Evolutionary conservation across 2,113 vertebrate species (phyloP).

Genomic region (Willisornis vidua): DNA sequence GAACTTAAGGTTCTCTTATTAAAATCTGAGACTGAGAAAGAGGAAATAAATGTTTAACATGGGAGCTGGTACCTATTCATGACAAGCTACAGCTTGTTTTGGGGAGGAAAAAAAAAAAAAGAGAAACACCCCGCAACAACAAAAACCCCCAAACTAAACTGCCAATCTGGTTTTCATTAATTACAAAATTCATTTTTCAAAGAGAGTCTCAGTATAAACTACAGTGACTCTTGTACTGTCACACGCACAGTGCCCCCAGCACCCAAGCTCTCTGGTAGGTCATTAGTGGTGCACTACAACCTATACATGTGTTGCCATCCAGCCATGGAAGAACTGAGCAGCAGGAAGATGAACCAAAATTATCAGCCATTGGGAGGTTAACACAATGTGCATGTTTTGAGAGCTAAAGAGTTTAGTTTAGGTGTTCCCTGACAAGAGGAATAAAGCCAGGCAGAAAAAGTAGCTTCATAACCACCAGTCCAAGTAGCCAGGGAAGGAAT

Average conservation of each 20-base stretch:
- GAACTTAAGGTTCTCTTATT: not conserved
- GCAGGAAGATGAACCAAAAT: not conserved
- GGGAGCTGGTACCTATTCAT: not conserved
- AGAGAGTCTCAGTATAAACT: not conserved
- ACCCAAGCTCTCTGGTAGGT: not conserved
- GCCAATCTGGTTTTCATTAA: not conserved
- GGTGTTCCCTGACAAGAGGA: not conserved
- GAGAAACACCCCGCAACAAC: rapidly evolving
- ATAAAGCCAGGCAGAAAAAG: not conserved
- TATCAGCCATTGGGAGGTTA: not conserved
- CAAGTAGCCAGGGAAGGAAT: not conserved
- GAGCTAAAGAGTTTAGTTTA: not conserved
- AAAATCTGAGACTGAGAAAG: not conserved
- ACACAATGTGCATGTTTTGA: not conserved
- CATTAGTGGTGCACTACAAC: not conserved
- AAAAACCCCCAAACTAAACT: not conserved
- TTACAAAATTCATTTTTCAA: not conserved
- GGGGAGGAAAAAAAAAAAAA: not conserved
- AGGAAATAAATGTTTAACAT: not conserved
- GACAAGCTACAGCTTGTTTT: not conserved
- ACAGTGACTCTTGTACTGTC: not conserved
- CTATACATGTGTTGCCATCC: rapidly evolving
- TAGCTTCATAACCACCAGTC: not conserved
- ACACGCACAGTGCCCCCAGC: rapidly evolving
- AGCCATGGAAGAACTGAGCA: not conserved